Percentiles rank a stretch among this genome's conserved stretches.
Evolutionary conservation across 2,888 invertebrate genomes (phyloP).

Genomic region (Pherbina coryleti): DNA sequence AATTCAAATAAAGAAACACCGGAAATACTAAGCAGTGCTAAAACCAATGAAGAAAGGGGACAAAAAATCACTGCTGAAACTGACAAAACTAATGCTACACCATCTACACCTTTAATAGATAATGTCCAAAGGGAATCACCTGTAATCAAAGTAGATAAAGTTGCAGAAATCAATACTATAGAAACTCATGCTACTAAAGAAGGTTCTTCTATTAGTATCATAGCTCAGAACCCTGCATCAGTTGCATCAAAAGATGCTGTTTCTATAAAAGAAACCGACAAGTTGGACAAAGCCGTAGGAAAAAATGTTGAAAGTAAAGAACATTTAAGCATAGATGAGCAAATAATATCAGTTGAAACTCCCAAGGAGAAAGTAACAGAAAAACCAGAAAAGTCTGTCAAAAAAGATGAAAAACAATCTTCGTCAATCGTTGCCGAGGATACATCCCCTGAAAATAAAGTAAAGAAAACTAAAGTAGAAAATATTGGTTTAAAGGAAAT

Average conservation of each 20-base stretch:
- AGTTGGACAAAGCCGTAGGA: not conserved
- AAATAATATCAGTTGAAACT: conserved; percentile 32
- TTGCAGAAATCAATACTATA: too few species aligned
- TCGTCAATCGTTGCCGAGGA: conserved; percentile 57
- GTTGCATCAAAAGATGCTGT: not conserved
- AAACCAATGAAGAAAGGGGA: not conserved
- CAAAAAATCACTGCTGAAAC: not conserved
- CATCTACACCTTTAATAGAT: not conserved
- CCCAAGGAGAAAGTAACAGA: conserved; percentile 39
- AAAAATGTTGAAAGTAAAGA: not conserved
- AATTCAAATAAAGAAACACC: not conserved
- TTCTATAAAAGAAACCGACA: not conserved
- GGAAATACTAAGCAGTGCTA: not conserved
- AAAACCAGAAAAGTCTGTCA: conserved; percentile 28
- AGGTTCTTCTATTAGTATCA: too few species aligned
- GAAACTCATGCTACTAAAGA: not conserved
- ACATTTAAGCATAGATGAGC: not conserved
- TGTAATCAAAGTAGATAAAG: too few species aligned
- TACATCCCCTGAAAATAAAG: not conserved
- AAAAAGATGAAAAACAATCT: conserved; percentile 38
- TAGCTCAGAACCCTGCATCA: not conserved
- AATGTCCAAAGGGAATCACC: too few species aligned
- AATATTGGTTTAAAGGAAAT: not conserved
- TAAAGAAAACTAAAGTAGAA: not conserved
- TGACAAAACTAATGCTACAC: not conserved